A percentile compares a stretch with the other conserved stretches of the same genome.
These are phyloP conservation scores for Psittacula echo DNA, from an alignment of 2,797 vertebrate species.

Conservation along the genomic window DNA sequence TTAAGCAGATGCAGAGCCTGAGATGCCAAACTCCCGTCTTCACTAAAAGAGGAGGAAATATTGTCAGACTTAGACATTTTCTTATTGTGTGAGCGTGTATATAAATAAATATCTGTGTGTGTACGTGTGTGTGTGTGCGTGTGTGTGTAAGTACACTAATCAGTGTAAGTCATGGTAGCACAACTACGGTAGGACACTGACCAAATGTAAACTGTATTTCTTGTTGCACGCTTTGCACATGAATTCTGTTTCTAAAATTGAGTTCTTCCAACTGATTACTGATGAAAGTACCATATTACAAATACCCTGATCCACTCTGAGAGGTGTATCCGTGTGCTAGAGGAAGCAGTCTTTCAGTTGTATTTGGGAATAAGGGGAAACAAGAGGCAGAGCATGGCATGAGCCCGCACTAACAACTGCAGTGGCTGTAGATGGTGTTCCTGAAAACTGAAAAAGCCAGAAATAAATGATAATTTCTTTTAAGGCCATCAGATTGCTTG, in stretches of 20 bases:
- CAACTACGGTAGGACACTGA: slow-evolving; percentile 77
- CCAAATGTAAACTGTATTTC: slow-evolving; percentile 74
- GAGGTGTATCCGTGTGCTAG: not conserved
- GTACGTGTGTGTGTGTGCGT: slow-evolving; percentile 29
- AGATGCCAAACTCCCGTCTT: slow-evolving; percentile 69
- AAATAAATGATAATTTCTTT: not conserved
- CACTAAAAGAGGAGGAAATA: slow-evolving; percentile 73
- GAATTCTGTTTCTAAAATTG: slow-evolving; percentile 81
- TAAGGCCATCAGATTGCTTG: not conserved
- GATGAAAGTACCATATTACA: slow-evolving; percentile 19
- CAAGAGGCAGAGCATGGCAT: not conserved
- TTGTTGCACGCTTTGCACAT: slow-evolving; percentile 80
- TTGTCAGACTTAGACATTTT: slow-evolving; percentile 74
- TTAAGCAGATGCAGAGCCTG: slow-evolving; percentile 70
- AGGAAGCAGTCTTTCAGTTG: slow-evolving; percentile 27
- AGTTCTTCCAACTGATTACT: slow-evolving; percentile 75
- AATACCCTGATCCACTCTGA: not conserved
- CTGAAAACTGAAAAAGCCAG: slow-evolving; percentile 2
- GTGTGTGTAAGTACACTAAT: slow-evolving; percentile 52
- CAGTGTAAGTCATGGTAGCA: slow-evolving; percentile 73
- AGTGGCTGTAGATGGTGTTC: not conserved
- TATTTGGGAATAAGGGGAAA: not conserved
- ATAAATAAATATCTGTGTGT: slow-evolving; percentile 70
- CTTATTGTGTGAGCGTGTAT: slow-evolving; percentile 73
- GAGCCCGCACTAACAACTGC: not conserved